phyloP scores from a whole-genome alignment of 2,888 invertebrate genomes.

The Acrobeloides nanus region DNA sequence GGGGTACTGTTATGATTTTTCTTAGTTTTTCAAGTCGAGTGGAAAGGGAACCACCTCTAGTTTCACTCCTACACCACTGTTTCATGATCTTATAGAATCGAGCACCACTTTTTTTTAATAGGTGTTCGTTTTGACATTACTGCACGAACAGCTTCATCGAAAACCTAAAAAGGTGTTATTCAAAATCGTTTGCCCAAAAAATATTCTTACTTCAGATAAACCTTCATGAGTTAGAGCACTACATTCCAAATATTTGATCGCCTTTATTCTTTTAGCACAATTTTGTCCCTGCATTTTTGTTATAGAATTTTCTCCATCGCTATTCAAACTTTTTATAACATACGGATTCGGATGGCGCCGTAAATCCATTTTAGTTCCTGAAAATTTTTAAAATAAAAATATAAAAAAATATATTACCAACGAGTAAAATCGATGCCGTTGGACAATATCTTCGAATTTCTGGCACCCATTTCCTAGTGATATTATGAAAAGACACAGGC shows the following conservation, averaged over 20 bases:
- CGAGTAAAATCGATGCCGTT: conserved; percentile 94
- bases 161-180: no score
- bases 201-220: no score
- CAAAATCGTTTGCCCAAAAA: no score
- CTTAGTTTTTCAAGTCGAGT: no score
- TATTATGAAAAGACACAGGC: conserved; percentile 98
- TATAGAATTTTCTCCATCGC: conserved; percentile 83
- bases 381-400: no score
- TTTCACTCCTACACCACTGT: no score
- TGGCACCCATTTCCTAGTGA: conserved; percentile 98
- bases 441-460: conserved; percentile 99
- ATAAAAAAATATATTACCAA: conserved; percentile 65
- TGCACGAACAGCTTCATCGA: conserved; percentile 95
- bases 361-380: conserved; percentile 96
- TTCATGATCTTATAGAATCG: conserved; percentile 45
- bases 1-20: no score
- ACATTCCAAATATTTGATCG: conserved; percentile 98
- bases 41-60: no score
- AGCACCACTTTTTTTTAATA: conserved; percentile 61
- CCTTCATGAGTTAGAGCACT: conserved; percentile 96
- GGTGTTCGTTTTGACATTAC: conserved; percentile 95
- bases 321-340: conserved; percentile 80
- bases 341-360: conserved; percentile 92
- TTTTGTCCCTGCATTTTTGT: conserved; percentile 96
- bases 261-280: conserved; percentile 92